Evolutionary conservation across 1,140 invertebrate species (phyloP), one percentile per base, ranked within the genome.

Genomic region (Nasonia giraulti): DNA sequence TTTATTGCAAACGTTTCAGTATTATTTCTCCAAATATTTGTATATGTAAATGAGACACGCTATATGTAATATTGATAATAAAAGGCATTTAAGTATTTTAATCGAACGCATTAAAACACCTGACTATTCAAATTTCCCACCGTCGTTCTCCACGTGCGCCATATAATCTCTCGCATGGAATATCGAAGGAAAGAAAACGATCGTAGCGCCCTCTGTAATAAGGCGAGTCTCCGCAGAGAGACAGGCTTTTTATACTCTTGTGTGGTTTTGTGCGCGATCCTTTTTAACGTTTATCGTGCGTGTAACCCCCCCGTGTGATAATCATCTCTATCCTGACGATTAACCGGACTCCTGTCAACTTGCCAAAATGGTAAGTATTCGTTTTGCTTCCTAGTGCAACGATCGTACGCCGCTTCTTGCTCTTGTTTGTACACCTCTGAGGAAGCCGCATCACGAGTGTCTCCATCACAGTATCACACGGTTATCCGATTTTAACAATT

Each of bases 61-160:
- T 62, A 62, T 62, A 62, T 62, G 55, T 62, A 62, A 62, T n/a
- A n/a, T 62, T 62, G 20, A 62, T 62, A 62, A 62, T 62, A 62
- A 62, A 62, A 62, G 17, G 55, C 55, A 62, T 62, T n/a, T 17
- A 62, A 62, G 55, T 62, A 62, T 62, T 62, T 62, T 62, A 62
- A 62, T 62, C 55, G 4, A 62, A 6, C 3, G 55, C 20, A n/a
- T 62, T 62, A 5, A 4, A 62, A 62, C 55, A 62, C 55, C 40
- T 44, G 20, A 17, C 17, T n/a, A n/a, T 62, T 62, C 17, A n/a
- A 20, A 62, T 62, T n/a, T 62, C 55, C 55, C 55, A 14, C 55
- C 17, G 33, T 37, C 55, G 20, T 6, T 62, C 50, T 55, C 50
- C 12, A 55, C 50, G 50, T 55, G 50, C 50, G 50, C 50, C 12